Conservation (phyloP, 2,888 invertebrate genomes). For the Amiota communis region DNA sequence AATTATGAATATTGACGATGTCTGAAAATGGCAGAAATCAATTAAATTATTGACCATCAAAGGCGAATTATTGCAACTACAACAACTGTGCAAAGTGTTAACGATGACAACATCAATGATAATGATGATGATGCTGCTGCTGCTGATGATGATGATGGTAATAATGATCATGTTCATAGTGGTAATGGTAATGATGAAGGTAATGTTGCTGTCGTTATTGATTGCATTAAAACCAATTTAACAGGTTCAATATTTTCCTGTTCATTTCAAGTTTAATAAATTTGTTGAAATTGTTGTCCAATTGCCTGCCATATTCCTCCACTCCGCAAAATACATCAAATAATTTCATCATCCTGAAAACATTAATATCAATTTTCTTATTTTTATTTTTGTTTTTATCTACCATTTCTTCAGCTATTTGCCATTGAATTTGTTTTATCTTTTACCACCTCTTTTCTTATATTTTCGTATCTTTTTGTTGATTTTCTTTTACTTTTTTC, state of each 20-base stretch:
- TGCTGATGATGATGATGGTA: background rate
- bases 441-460: background rate
- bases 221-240: background rate
- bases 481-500: background rate
- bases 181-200: background rate
- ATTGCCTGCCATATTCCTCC: too few relatives aligned
- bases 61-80: background rate
- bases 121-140: background rate
- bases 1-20: background rate
- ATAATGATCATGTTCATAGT: background rate
- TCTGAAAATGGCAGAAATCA: conserved; percentile 14
- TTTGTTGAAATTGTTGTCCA: too few relatives aligned
- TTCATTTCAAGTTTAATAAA: too few relatives aligned
- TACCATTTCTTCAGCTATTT: background rate
- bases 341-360: background rate
- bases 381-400: conserved; percentile 13
- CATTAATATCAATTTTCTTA: background rate
- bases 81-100: background rate
- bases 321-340: background rate
- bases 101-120: background rate
- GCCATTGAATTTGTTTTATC: too few relatives aligned
- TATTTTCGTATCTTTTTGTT: too few relatives aligned
- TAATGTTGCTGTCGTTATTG: background rate
- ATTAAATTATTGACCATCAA: conserved; percentile 17
- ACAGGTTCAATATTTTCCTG: conserved; percentile 1